phyloP scores from a whole-genome alignment of 2,797 vertebrate species.

The Sebastes itinus region DNA sequence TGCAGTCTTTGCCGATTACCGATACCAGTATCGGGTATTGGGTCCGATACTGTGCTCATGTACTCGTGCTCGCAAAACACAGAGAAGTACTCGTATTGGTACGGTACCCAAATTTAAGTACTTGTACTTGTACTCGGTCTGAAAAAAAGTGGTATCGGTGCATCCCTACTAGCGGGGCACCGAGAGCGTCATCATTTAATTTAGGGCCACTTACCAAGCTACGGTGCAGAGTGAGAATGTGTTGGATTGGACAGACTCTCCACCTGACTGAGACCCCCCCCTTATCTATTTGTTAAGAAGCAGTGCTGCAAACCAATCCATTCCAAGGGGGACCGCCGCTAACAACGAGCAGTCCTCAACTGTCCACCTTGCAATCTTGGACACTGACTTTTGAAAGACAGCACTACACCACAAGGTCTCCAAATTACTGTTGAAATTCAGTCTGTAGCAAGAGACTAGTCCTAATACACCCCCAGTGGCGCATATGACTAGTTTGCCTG shows the following conservation, averaged over 20 bases:
- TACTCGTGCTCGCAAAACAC: no score
- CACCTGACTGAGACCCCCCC: neutral
- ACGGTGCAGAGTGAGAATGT: no score
- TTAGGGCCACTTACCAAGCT: neutral
- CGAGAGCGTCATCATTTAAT: no score
- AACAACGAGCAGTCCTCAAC: neutral
- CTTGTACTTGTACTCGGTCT: no score
- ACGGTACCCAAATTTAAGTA: no score
- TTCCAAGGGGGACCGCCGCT: neutral
- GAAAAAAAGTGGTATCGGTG: no score
- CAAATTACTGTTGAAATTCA: constrained; percentile 6
- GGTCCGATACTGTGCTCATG: no score
- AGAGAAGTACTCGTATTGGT: no score
- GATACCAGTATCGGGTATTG: no score
- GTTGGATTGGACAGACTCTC: neutral
- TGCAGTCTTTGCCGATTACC: no score
- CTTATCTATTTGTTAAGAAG: neutral
- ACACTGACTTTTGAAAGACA: neutral
- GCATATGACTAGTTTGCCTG: neutral
- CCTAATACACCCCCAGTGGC: neutral
- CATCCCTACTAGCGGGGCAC: no score
- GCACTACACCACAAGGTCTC: neutral
- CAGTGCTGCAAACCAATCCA: neutral
- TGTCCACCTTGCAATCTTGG: neutral
- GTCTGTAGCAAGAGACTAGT: neutral